phyloP scores from a whole-genome alignment of 1,140 invertebrate species.

The Drosophila elegans region DNA sequence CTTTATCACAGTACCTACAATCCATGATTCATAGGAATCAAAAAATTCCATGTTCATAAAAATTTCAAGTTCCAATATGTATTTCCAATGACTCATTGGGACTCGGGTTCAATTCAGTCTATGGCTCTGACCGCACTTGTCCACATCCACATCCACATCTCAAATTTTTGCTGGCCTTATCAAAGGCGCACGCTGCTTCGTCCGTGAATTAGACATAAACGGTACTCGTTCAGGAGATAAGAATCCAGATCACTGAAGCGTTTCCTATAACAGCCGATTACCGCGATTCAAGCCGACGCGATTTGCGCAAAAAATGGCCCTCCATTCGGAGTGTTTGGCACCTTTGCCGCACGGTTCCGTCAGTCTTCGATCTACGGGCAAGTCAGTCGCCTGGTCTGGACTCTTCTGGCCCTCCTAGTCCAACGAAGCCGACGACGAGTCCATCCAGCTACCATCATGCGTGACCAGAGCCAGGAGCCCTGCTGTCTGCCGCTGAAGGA shows the following conservation, averaged over 20 bases:
- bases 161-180: slow-evolving; percentile 15
- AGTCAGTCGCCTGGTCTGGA: slow-evolving; percentile 43
- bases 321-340: slow-evolving; percentile 25
- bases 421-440: slow-evolving; percentile 33
- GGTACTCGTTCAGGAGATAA: slow-evolving; percentile 55
- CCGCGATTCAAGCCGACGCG: slow-evolving; percentile 27
- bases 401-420: slow-evolving; percentile 28
- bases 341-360: slow-evolving; percentile 20
- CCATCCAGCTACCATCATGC: slow-evolving; percentile 47
- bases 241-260: slow-evolving; percentile 45
- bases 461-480: slow-evolving; percentile 44
- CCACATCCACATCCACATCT: slow-evolving; percentile 10
- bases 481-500: slow-evolving; percentile 85
- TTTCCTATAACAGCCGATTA: slow-evolving; percentile 41
- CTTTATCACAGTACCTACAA: neutral
- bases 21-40: slow-evolving; percentile 4
- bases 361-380: slow-evolving; percentile 64
- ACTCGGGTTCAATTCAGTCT: slow-evolving; percentile 18
- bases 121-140: slow-evolving; percentile 24
- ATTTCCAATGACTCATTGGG: too few relatives aligned
- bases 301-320: slow-evolving; percentile 60
- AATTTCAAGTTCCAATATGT: too few relatives aligned
- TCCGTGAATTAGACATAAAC: slow-evolving; percentile 30
- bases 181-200: slow-evolving; percentile 4
- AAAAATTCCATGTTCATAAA: slow-evolving; percentile 54